Evolutionary conservation across 2,113 vertebrate genomes (phyloP), one percentile per base, ranked within the genome.

Genomic region (Anhinga rufa): DNA sequence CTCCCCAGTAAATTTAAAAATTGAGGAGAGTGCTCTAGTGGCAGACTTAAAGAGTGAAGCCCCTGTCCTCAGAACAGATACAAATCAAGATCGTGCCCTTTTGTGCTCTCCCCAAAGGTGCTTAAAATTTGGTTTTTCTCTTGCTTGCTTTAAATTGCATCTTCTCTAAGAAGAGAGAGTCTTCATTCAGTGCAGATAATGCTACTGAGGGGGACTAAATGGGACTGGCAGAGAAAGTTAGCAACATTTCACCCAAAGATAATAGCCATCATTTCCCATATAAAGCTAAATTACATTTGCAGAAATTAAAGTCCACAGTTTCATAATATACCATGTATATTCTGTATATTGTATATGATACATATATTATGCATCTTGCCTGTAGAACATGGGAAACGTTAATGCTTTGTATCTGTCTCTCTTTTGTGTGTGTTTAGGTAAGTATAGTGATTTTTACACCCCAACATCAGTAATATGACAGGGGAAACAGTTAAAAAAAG

Each of bases 11-110:
- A 88, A 93, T 92, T 58, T 88, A 68, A 82, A 95, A 92, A 66
- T 26, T 46, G 85, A 74, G 71, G 71, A 74, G 92, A 83, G 70
- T 90, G 71, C 85, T 92, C 87, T 69, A 82, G 58, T 80, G 66
- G 88, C 71, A 85, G 87, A 76, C 74, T 80, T 94, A 88, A 72
- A 95, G 85, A 78, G 68, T 38, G 71, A 83, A 61, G 82, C 20
- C 22, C 70, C 75, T 86, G 54, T 93, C 85, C 68, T 84, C 38
- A 32, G 78, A 64, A 54, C 64, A 92, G 85, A 93, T 90, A 95
- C 79, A 94, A 88, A 96, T 92, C 92, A 93, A 96, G 92, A 82
- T 92, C 85, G 13, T 4, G 78, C 60, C 82, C 82, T 78, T 82
- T 78, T 83, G 10, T 38, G 79, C 34, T 92, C 16, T 92, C 55